Base-by-base conservation (phyloP, 2,888 invertebrate genomes). In the Spisula solida region DNA sequence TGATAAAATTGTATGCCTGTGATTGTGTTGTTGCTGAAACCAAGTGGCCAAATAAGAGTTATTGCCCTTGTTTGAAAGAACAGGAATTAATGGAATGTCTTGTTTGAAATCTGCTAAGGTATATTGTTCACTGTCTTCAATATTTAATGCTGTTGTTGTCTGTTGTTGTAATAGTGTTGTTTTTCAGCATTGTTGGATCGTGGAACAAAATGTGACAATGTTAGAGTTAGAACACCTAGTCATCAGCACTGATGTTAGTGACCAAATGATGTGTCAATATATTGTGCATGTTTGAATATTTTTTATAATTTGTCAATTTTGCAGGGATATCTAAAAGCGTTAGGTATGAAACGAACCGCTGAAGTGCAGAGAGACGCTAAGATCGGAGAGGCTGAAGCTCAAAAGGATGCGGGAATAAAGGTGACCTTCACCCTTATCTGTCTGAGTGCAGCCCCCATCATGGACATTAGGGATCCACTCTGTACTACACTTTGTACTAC, bases 331-430 rank as follows among this genome's bases (percentile, higher is more conserved):
- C 97, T 99, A 91, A 98, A 98, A 97, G 98, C 99, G 85, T 97
- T 99, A 95, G 99, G 96, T 89, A 95, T 96, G 95, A 94, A 95
- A 34, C 91, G 96, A 79, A 97, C 96, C 14, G 96, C 96, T 14
- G 96, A 96, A 92, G 96, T 97, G 20, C 95, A 96, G 91, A 87
- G 99, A 82, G 99, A 99, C 96, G 99, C 99, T 0, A 98, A 99
- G 88, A 99, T 99, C 94, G 99, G 99, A 18, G 99, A 99, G 96
- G 99, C 99, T 0, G 99, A 99, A 96, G 99, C 99, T 0, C 92
- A 92, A 60, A 98, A 98, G 86, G 99, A 99, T 96, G 98, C 99
- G 0, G 98, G 98, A 95, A 99, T 99, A 94, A 98, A 98, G 96
- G 97, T 97, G 93, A 91, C 88, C 83, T 81, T 75, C 78, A 82